These are phyloP conservation scores for Synanthedon andrenaeformis DNA, from an alignment of 2,888 invertebrate genomes.

Conservation along the genomic window DNA sequence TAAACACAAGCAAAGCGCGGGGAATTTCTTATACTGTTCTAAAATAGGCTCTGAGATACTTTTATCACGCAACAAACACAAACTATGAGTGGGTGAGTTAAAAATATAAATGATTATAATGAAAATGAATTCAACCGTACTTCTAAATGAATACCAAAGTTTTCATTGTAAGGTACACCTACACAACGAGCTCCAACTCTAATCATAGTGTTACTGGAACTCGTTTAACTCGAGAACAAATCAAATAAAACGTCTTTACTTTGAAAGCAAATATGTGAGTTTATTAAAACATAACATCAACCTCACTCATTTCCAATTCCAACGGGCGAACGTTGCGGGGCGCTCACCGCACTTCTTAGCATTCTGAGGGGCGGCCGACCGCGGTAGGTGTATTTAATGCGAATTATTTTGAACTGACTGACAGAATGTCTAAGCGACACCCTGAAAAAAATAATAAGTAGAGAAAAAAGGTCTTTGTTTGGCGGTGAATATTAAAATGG, in stretches of 20 bases:
- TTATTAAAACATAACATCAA: constrained; percentile 60
- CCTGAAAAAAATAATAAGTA: constrained; percentile 44
- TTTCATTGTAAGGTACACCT: too few species aligned
- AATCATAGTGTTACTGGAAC: constrained; percentile 15
- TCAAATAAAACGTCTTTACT: constrained; percentile 54
- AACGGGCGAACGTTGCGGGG: constrained; percentile 26
- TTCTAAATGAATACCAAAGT: too few species aligned
- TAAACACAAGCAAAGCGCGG: too few species aligned
- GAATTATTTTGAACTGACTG: constrained; percentile 60
- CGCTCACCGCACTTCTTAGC: constrained; percentile 30
- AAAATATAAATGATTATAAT: too few species aligned
- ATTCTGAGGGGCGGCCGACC: constrained; percentile 41
- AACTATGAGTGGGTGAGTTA: too few species aligned
- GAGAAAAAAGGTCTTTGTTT: constrained; percentile 42
- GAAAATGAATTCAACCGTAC: too few species aligned
- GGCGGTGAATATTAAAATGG: constrained; percentile 53
- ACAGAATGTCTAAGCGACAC: constrained; percentile 54
- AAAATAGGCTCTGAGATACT: too few species aligned
- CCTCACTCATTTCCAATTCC: constrained; percentile 56
- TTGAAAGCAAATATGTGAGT: constrained; percentile 53
- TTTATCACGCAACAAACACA: too few species aligned
- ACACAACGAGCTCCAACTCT: too few species aligned
- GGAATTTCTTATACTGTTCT: too few species aligned
- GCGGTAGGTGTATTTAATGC: constrained; percentile 64
- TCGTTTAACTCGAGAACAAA: constrained; percentile 30